phyloP scores from a whole-genome alignment of 2,888 invertebrate genomes.

The Conops quadrifasciatus region DNA sequence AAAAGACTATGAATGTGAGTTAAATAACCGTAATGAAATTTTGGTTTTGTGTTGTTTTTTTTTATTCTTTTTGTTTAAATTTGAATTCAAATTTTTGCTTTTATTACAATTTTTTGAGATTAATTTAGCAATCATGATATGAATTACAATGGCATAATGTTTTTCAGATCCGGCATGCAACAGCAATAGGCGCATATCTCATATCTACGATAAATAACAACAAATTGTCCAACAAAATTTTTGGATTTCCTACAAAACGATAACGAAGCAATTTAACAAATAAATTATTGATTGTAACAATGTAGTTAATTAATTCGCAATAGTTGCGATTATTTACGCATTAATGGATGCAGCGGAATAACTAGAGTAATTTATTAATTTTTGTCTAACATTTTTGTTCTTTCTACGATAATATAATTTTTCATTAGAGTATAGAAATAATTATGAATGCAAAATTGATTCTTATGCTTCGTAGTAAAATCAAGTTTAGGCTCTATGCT shows the following conservation, averaged over 20 bases:
- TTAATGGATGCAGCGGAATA: background rate
- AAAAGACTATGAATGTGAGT: background rate
- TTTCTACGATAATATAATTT: background rate
- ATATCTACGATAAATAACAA: background rate
- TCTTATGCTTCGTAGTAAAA: background rate
- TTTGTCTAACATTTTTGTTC: background rate
- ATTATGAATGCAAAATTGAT: slow-evolving; percentile 10
- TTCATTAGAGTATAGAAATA: background rate
- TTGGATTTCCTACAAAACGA: slow-evolving; percentile 7
- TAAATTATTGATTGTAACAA: slow-evolving; percentile 1
- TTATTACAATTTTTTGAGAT: slow-evolving; percentile 12
- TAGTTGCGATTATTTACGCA: slow-evolving; percentile 7
- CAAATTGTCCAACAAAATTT: slow-evolving; percentile 1
- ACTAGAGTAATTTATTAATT: background rate
- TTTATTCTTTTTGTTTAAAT: background rate
- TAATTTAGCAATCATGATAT: slow-evolving; percentile 25
- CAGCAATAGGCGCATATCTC: background rate
- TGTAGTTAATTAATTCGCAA: background rate
- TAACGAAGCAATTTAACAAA: slow-evolving; percentile 3
- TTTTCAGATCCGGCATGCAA: background rate
- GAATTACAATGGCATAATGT: slow-evolving; percentile 15
- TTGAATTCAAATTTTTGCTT: slow-evolving; percentile 11
- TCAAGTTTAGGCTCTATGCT: background rate
- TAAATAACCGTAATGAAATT: background rate
- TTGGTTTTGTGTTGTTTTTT: slow-evolving; percentile 19